phyloP scores from a whole-genome alignment of 1,140 invertebrate genomes.

The Maniola jurtina region DNA sequence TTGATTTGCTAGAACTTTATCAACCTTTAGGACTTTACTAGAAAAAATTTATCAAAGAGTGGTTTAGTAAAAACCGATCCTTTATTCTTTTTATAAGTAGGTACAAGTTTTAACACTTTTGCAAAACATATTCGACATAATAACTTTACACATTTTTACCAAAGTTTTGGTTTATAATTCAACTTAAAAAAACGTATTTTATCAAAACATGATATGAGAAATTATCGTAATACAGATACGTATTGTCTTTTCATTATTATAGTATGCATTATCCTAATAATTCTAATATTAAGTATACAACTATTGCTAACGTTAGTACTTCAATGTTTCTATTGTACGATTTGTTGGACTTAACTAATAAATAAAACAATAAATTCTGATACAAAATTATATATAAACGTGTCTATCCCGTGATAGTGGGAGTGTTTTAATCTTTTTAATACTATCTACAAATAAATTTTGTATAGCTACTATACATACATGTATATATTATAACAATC shows the following conservation, averaged over 20 bases:
- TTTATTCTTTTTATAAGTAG: too few relatives aligned
- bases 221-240: conserved; percentile 61
- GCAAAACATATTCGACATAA: neutral
- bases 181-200: neutral
- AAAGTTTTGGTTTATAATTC: neutral
- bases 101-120: neutral
- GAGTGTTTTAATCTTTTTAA: neutral
- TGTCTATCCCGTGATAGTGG: too few relatives aligned
- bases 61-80: too few relatives aligned
- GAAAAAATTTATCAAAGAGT: too few relatives aligned
- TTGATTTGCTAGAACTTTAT: too few relatives aligned
- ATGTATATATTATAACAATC: conserved; percentile 11
- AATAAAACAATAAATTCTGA: neutral
- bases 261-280: conserved; percentile 43
- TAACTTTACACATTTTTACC: neutral
- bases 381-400: neutral
- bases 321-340: conserved; percentile 14
- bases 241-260: conserved; percentile 71
- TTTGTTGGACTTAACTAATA: neutral
- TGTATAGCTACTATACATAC: conserved; percentile 11
- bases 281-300: conserved; percentile 19
- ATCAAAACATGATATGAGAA: conserved; percentile 54
- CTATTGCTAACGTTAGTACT: conserved; percentile 19
- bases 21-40: too few relatives aligned
- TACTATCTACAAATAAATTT: conserved; percentile 16